These are phyloP conservation scores for Halictus ligatus DNA, from an alignment of 2,888 invertebrate species.

Conservation along the genomic window DNA sequence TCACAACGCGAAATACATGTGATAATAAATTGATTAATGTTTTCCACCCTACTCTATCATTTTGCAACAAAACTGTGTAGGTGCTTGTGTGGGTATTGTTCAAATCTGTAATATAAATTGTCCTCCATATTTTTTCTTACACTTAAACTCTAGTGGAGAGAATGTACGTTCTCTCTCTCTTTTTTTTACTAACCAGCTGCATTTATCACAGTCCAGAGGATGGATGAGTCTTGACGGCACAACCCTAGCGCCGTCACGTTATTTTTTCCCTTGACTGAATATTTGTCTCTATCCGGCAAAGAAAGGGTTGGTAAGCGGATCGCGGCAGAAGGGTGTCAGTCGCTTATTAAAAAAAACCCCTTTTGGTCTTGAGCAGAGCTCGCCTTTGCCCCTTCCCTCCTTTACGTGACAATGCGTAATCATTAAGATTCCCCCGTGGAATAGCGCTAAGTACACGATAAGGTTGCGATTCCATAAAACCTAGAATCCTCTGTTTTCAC, in stretches of 20 bases:
- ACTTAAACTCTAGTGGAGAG: constrained; percentile 33
- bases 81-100: constrained; percentile 18
- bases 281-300: constrained; percentile 70
- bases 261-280: constrained; percentile 70
- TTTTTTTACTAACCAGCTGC: constrained; percentile 70
- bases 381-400: constrained; percentile 62
- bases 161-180: background rate
- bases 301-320: constrained; percentile 74
- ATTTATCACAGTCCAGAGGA: constrained; percentile 74
- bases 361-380: constrained; percentile 63
- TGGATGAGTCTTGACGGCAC: constrained; percentile 67
- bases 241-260: constrained; percentile 61
- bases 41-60: background rate
- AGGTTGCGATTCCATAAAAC: constrained; percentile 45
- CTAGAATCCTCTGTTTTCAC: background rate
- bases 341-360: constrained; percentile 77
- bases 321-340: constrained; percentile 71
- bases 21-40: background rate
- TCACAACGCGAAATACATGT: background rate
- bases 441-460: constrained; percentile 53
- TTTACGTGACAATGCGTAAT: constrained; percentile 75
- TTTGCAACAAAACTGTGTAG: background rate
- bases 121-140: constrained; percentile 32
- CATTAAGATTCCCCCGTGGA: constrained; percentile 71
- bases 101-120: constrained; percentile 47